Percentiles rank a stretch among this genome's conserved stretches.
phyloP scores from a whole-genome alignment of 2,888 invertebrate genomes.

The Didymodactylos carnosus region DNA sequence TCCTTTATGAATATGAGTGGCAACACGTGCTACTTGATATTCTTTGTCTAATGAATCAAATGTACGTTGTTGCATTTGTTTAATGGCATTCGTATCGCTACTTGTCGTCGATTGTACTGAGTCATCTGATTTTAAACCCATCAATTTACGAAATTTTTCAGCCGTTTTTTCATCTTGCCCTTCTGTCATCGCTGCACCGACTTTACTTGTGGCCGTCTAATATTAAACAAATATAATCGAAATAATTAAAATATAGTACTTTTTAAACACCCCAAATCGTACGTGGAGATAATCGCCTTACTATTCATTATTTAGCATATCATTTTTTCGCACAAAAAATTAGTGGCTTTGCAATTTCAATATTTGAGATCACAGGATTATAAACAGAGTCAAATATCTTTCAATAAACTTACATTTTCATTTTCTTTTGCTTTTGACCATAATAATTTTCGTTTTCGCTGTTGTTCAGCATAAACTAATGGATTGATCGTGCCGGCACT shows the following conservation, averaged over 20 bases:
- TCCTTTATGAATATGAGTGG: constrained; percentile 76
- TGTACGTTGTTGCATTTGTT: constrained; percentile 45
- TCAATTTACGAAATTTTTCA: constrained; percentile 78
- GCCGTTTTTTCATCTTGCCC: constrained; percentile 76
- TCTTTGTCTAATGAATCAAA: constrained; percentile 82
- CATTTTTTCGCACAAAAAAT: too few species aligned
- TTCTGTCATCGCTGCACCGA: constrained; percentile 56
- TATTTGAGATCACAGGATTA: too few species aligned
- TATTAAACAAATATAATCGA: too few species aligned
- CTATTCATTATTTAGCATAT: neutral
- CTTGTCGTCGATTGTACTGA: constrained; percentile 15
- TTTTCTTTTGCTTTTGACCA: constrained; percentile 43
- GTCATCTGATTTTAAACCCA: constrained; percentile 59
- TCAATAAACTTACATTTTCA: constrained; percentile 21
- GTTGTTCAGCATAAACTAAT: constrained; percentile 52
- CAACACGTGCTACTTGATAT: constrained; percentile 79
- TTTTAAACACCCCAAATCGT: too few species aligned
- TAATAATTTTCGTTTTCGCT: constrained; percentile 70
- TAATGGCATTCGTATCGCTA: constrained; percentile 19
- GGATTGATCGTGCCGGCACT: constrained; percentile 55
- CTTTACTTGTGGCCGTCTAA: constrained; percentile 8
- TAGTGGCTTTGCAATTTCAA: too few species aligned
- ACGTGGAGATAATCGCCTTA: neutral
- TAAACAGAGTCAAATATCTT: neutral
- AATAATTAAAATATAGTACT: neutral